phyloP scores from a whole-genome alignment of 2,888 invertebrate species.

The Trimorus sp. region DNA sequence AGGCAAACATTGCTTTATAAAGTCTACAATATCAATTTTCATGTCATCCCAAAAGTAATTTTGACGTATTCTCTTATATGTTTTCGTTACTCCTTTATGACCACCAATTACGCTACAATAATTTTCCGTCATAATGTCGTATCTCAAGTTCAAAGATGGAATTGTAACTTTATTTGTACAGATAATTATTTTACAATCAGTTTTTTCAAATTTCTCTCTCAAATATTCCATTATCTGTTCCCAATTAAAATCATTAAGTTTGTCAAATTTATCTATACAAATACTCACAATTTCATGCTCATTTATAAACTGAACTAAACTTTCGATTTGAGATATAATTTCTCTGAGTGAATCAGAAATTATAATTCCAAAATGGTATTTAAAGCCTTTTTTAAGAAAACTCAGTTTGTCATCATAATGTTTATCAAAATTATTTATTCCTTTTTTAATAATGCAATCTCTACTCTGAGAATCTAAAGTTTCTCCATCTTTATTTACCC shows the following conservation, averaged over 20 bases:
- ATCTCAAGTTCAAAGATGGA: background rate
- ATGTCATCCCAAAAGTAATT: conserved; percentile 44
- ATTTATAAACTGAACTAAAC: no score
- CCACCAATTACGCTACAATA: conserved; percentile 18
- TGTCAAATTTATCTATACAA: no score
- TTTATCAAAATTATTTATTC: background rate
- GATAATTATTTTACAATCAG: no score
- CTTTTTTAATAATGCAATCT: conserved; percentile 7
- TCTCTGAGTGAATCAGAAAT: conserved; percentile 4
- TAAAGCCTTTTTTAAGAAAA: conserved; percentile 3
- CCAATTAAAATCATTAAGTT: no score
- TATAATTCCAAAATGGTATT: conserved; percentile 23
- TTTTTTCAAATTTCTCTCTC: no score
- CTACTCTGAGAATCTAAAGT: no score
- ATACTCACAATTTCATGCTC: no score
- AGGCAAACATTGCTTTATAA: conserved; percentile 49
- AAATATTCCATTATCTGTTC: no score
- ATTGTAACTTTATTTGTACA: no score
- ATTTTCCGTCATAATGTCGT: conserved; percentile 20
- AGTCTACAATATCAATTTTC: conserved; percentile 57
- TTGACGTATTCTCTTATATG: conserved; percentile 10
- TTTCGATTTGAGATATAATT: background rate
- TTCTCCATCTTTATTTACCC: no score
- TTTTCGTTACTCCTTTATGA: conserved; percentile 27
- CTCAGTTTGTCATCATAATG: no score